These are phyloP conservation scores for Pygocentrus nattereri DNA, from an alignment of 2,797 vertebrate genomes.

Conservation along the genomic window DNA sequence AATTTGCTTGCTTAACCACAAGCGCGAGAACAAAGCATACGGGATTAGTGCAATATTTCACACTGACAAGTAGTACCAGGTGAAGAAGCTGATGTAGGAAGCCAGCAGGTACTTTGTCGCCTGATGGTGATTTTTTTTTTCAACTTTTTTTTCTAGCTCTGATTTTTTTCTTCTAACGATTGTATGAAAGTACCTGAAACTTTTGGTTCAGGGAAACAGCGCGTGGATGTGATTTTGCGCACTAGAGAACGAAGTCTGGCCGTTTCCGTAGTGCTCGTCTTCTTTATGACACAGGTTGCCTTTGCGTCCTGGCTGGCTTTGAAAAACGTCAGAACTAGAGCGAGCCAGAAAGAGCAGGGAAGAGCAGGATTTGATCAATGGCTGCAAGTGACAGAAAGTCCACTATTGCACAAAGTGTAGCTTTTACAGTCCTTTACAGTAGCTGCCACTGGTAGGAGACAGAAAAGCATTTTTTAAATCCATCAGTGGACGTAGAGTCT, in stretches of 20 bases:
- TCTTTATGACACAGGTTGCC: slow-evolving; percentile 56
- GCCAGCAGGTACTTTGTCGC: slow-evolving; percentile 58
- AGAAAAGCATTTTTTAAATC: slow-evolving; percentile 26
- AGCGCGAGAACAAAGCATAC: slow-evolving; percentile 71
- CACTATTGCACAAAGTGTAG: slow-evolving; percentile 68
- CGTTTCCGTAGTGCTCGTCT: slow-evolving; percentile 60
- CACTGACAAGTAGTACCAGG: slow-evolving; percentile 70
- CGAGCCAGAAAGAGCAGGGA: slow-evolving; percentile 72
- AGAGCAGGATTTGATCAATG: slow-evolving; percentile 59
- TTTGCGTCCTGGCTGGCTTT: slow-evolving; percentile 54
- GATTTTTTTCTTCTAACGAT: slow-evolving; percentile 36
- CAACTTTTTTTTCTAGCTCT: slow-evolving; percentile 34
- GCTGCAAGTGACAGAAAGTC: slow-evolving; percentile 46
- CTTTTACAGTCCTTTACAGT: slow-evolving; percentile 59
- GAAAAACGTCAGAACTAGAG: slow-evolving; percentile 61
- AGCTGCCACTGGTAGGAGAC: slow-evolving; percentile 62
- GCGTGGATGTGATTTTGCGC: slow-evolving; percentile 16
- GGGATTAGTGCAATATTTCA: slow-evolving; percentile 83
- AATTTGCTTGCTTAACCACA: neutral
- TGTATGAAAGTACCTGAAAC: slow-evolving; percentile 51
- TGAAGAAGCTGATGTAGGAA: slow-evolving; percentile 54
- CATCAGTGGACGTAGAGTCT: neutral
- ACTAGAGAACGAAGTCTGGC: slow-evolving; percentile 46
- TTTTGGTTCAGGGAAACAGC: slow-evolving; percentile 52
- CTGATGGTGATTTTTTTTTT: slow-evolving; percentile 58